Conservation (phyloP, 2,888 invertebrate genomes). For the Temnothorax unifasciatus region DNA sequence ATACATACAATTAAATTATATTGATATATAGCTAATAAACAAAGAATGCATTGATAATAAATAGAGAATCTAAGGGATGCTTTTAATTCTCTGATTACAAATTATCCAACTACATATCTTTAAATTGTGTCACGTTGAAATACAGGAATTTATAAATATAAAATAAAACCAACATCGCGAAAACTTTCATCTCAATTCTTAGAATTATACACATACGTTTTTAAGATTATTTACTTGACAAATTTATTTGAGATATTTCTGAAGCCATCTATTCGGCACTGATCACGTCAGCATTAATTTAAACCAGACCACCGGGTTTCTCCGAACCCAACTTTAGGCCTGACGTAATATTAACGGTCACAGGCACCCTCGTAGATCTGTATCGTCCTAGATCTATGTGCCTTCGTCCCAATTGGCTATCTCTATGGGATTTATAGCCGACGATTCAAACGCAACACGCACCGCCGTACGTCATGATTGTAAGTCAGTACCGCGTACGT, state of each 20-base stretch:
- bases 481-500: conserved; percentile 66
- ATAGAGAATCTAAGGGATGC: not conserved
- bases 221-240: not conserved
- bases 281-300: conserved; percentile 13
- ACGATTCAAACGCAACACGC: conserved; percentile 26
- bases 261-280: not conserved
- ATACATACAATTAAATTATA: not conserved
- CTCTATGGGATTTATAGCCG: conserved; percentile 38
- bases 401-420: conserved; percentile 32
- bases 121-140: not conserved
- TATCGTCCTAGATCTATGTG: conserved; percentile 41
- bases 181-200: not conserved
- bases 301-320: conserved; percentile 22
- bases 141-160: not conserved
- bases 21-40: not conserved
- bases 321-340: conserved; percentile 3
- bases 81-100: not conserved
- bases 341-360: conserved; percentile 18
- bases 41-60: not conserved
- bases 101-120: not conserved
- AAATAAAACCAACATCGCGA: not conserved
- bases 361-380: conserved; percentile 36
- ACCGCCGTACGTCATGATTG: conserved; percentile 51
- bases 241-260: conserved; percentile 7
- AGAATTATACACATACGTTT: not conserved